Conservation (phyloP, 2,888 invertebrate species). For the Coelinius sp. region DNA sequence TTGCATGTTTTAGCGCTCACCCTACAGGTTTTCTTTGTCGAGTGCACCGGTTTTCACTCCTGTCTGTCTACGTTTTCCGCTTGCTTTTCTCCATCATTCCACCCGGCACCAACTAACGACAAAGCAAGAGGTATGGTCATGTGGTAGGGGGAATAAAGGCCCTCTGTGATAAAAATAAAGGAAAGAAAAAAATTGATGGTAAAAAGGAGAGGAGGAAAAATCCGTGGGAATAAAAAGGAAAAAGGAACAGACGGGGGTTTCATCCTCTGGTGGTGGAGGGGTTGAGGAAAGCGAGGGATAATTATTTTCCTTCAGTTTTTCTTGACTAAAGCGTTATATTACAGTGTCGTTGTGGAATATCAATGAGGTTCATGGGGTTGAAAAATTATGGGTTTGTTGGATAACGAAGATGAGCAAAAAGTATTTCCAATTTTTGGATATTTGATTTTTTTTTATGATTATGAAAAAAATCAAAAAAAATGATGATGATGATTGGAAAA, state of each 20-base stretch:
- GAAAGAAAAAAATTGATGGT: not conserved
- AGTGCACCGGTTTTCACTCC: conserved; percentile 36
- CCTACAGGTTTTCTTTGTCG: conserved; percentile 32
- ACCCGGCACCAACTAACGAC: conserved; percentile 30
- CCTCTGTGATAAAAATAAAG: conserved; percentile 34
- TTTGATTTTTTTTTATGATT: too few relatives aligned
- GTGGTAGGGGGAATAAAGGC: conserved; percentile 43
- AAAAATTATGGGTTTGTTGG: not conserved
- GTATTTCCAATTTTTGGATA: not conserved
- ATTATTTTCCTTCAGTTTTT: conserved; percentile 64
- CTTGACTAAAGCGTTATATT: conserved; percentile 47
- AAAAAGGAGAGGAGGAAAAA: conserved; percentile 1
- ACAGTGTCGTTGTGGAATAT: conserved; percentile 48
- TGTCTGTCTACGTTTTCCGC: conserved; percentile 51
- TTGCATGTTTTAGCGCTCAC: conserved; percentile 69
- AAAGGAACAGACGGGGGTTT: not conserved
- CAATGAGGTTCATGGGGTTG: conserved; percentile 40
- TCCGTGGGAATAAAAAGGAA: conserved; percentile 10
- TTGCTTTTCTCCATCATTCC: conserved; percentile 50
- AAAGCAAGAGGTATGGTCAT: conserved; percentile 39
- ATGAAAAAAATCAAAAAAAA: too few relatives aligned
- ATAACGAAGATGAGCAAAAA: not conserved
- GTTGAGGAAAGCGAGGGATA: conserved; percentile 39
- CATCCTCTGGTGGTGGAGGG: conserved; percentile 9
- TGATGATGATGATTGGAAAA: too few relatives aligned